Percentiles rank a stretch among this genome's conserved stretches.
Conservation (phyloP, 2,888 invertebrate species). For the Leistus spinibarbis region DNA sequence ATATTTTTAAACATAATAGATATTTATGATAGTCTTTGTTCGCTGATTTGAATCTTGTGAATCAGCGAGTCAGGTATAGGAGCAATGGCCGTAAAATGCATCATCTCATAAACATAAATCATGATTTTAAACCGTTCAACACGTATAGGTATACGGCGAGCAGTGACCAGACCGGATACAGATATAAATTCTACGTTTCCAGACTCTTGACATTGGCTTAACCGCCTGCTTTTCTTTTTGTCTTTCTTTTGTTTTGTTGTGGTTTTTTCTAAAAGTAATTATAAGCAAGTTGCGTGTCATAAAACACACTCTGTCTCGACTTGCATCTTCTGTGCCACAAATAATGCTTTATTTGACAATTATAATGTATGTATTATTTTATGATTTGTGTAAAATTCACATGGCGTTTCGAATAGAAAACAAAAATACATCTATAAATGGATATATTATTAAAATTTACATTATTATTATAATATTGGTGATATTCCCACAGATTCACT, state of each 20-base stretch:
- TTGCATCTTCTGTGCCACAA: background rate
- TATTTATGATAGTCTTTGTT: background rate
- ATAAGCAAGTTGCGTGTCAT: background rate
- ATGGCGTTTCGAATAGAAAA: no score
- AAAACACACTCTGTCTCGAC: background rate
- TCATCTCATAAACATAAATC: constrained; percentile 33
- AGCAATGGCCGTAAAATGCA: background rate
- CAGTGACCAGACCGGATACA: constrained; percentile 19
- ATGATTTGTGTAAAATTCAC: no score
- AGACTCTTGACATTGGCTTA: background rate
- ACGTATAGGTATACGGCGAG: background rate
- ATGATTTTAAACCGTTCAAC: constrained; percentile 21
- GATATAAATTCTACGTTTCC: constrained; percentile 24
- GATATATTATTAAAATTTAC: no score
- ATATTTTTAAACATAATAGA: background rate
- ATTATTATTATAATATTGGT: no score
- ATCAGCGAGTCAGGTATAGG: background rate
- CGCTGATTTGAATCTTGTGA: background rate
- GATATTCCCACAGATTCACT: no score
- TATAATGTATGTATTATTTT: no score
- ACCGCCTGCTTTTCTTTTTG: no score
- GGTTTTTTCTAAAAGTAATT: background rate
- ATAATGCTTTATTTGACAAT: background rate
- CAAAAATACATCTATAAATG: no score
- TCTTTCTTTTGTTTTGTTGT: background rate